Base-by-base conservation (phyloP, 2,888 invertebrate species). In the Drosophila diplacantha region DNA sequence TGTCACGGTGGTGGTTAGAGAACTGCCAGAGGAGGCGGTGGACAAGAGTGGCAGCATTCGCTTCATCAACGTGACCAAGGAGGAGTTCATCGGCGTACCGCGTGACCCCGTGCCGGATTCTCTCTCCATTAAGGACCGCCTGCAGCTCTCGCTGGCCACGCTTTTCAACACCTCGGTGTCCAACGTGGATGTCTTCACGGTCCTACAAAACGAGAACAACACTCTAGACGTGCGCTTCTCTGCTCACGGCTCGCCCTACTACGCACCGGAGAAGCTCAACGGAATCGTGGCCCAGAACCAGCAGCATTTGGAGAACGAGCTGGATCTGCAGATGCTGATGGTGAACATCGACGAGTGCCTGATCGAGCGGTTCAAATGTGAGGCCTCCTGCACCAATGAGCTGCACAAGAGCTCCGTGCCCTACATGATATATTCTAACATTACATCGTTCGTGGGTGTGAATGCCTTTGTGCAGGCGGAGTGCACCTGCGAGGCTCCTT, bases 181-280 rank as follows among this genome's bases (percentile, higher is more conserved):
- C 47, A 96, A 97, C 85, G 95, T 99, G 0, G 97, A 98, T 85
- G 93, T 99, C 0, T 97, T 99, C 86, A 98, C 98, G 0, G 95
- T 98, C 2, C 91, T 96, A 31, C 92, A 93, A 76, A 91, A 91
- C 66, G 90, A 90, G 61, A 83, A 87, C 12, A 90, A 91, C 1
- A 91, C 93, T 11, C 88, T 96, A 65, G 98, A 98, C 84, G 94
- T 98, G 0, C 90, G 97, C 72, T 98, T 94, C 86, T 94, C 97
- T 0, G 98, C 96, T 0, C 97, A 97, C 85, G 96, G 96, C 0
- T 97, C 97, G 0, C 97, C 98, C 0, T 97, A 97, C 87, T 97
- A 96, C 86, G 92, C 93, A 0, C 91, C 97, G 0, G 96, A 96
- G 87, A 95, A 93, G 84, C 90, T 98, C 9, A 96, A 99, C 81